Evolutionary conservation across 2,888 invertebrate genomes (phyloP), one percentile per base, ranked within the genome.

Genomic region (Nowickia ferox): DNA sequence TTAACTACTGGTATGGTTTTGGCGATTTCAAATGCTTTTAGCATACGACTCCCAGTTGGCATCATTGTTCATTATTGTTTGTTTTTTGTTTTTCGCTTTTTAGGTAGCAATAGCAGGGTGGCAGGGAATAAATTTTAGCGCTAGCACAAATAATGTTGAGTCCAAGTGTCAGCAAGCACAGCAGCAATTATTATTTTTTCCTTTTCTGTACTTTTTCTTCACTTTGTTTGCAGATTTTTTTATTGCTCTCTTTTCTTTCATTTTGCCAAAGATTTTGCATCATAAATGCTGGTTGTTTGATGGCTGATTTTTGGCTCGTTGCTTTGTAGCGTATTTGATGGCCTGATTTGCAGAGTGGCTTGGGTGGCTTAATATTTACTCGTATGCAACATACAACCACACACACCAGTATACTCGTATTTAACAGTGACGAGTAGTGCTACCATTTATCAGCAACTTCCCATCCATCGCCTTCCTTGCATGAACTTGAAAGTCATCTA

Each of bases 401-500:
- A 46, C 40, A 19, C 9, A 38, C 55, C 6, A 30, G 30, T 30
- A 30, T 30, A n/a, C n/a, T n/a, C n/a, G n/a, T n/a, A n/a, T 48
- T 61, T 10, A n/a, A 17, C 46, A 38, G 17, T 22, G 61, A 69
- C 42, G 51, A 57, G 38, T 46, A 78, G 61, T 61, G 57, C 59
- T 77, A 68, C 68, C 9, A 42, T 51, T n/a, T 65, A 65, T 53
- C 75, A 17, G 51, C 40, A 74, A 42, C 11, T 51, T 51, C 59
- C 69, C 72, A 19, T 48, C 51, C 72, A 19, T 48, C 63, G 42
- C 13, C 77, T 55, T 68, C 30, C 19, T 69, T 48, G 30, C 40
- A 69, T 77, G 71, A 83, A 83, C 76, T 83, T 83, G 65, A 83
- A 77, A 76, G 63, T 77, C 71, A 83, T 77, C 42, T 57, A 65